Evolutionary conservation across 2,113 vertebrate genomes (phyloP).

Genomic region (Caretta caretta): DNA sequence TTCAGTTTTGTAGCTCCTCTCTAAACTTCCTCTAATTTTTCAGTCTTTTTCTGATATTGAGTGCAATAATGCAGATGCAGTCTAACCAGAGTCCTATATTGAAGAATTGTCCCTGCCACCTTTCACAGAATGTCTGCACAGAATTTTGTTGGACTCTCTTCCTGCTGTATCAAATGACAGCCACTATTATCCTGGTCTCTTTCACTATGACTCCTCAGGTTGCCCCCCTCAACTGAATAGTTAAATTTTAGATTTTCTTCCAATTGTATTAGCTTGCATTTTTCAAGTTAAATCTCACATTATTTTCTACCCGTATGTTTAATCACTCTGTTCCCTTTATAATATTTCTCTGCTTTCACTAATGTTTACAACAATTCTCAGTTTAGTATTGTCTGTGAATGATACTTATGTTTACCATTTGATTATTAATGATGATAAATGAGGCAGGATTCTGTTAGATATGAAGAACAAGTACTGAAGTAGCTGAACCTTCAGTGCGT

Average conservation of each 20-base stretch:
- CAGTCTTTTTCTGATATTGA: not conserved
- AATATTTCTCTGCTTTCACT: not conserved
- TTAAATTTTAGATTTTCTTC: not conserved
- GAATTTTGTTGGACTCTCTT: fast-evolving
- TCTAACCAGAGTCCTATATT: not conserved
- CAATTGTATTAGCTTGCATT: not conserved
- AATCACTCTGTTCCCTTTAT: not conserved
- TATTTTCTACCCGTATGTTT: not conserved
- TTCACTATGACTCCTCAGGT: not conserved
- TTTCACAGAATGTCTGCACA: slow-evolving; percentile 34
- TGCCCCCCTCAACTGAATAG: not conserved
- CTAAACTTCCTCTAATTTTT: not conserved
- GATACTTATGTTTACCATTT: not conserved
- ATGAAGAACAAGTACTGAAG: not conserved
- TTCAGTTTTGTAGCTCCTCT: not conserved
- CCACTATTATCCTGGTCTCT: not conserved
- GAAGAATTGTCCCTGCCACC: slow-evolving; percentile 7
- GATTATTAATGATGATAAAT: not conserved
- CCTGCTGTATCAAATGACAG: not conserved
- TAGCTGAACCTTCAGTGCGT: not conserved
- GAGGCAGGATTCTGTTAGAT: not conserved
- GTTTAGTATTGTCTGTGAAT: not conserved
- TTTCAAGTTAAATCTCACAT: not conserved
- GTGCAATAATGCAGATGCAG: not conserved
- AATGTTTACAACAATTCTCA: not conserved